phyloP scores from a whole-genome alignment of 1,140 invertebrate species.

The Apis dorsata region DNA sequence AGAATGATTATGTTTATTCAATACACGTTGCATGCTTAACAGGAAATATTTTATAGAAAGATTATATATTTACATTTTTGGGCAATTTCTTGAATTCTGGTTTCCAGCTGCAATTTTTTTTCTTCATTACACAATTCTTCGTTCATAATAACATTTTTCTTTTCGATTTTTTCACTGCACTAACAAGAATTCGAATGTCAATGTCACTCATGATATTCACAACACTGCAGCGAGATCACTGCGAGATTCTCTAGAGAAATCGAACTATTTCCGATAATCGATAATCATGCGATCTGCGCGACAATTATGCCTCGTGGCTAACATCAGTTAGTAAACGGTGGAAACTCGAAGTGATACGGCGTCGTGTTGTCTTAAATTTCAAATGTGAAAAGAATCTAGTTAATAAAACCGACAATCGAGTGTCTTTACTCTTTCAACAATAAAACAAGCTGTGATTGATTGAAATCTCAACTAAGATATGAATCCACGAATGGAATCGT shows the following conservation, averaged over 20 bases:
- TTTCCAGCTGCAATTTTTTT: not conserved
- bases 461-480: not conserved
- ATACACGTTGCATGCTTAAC: not conserved
- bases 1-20: too few relatives aligned
- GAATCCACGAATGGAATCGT: slow-evolving; percentile 9
- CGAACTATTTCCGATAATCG: slow-evolving; percentile 11
- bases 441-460: not conserved
- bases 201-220: not conserved
- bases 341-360: not conserved
- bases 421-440: not conserved
- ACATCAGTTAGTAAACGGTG: not conserved
- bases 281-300: not conserved
- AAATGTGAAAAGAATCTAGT: not conserved
- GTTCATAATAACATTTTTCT: not conserved
- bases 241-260: not conserved
- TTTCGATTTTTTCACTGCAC: not conserved
- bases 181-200: not conserved
- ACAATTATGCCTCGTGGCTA: not conserved
- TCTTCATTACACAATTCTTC: not conserved
- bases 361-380: not conserved
- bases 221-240: not conserved
- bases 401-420: not conserved
- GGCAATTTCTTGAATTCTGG: too few relatives aligned
- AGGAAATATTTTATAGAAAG: not conserved
- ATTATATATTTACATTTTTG: not conserved